These are phyloP conservation scores for Bostrychus sinensis DNA, from an alignment of 2,113 vertebrate genomes.

Conservation along the genomic window DNA sequence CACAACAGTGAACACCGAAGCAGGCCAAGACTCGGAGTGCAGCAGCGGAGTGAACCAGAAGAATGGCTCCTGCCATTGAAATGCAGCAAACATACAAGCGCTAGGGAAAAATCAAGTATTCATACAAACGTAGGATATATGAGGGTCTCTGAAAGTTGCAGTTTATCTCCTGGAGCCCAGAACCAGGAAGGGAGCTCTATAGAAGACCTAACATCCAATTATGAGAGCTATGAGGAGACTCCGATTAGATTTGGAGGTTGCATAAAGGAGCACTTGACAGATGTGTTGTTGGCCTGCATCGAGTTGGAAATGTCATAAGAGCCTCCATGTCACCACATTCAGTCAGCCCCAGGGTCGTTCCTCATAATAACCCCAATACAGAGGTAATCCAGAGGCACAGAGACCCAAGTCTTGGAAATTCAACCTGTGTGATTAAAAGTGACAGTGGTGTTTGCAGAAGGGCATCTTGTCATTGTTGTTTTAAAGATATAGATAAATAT, in stretches of 20 bases:
- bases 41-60: constrained; percentile 48
- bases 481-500: constrained; percentile 39
- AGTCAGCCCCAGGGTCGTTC: constrained; percentile 57
- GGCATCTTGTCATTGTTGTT: constrained; percentile 47
- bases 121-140: constrained; percentile 7
- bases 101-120: constrained; percentile 22
- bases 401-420: constrained; percentile 47
- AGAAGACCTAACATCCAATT: constrained; percentile 55
- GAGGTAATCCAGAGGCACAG: constrained; percentile 66
- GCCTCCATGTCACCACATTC: constrained; percentile 52
- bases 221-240: constrained; percentile 55
- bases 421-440: constrained; percentile 56
- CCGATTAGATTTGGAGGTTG: constrained; percentile 64
- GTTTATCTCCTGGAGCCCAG: constrained; percentile 41
- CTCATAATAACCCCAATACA: constrained; percentile 72
- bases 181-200: constrained; percentile 31
- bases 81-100: constrained; percentile 40
- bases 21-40: constrained; percentile 66
- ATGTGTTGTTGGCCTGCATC: constrained; percentile 55
- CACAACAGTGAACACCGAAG: constrained; percentile 82
- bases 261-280: constrained; percentile 60
- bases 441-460: constrained; percentile 57
- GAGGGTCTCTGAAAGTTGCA: neutral
- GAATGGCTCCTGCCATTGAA: constrained; percentile 41
- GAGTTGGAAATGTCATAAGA: constrained; percentile 67